Percentiles rank a stretch among this genome's conserved stretches.
These are phyloP conservation scores for Siphamia tubifer DNA, from an alignment of 2,113 vertebrate species.

Conservation along the genomic window DNA sequence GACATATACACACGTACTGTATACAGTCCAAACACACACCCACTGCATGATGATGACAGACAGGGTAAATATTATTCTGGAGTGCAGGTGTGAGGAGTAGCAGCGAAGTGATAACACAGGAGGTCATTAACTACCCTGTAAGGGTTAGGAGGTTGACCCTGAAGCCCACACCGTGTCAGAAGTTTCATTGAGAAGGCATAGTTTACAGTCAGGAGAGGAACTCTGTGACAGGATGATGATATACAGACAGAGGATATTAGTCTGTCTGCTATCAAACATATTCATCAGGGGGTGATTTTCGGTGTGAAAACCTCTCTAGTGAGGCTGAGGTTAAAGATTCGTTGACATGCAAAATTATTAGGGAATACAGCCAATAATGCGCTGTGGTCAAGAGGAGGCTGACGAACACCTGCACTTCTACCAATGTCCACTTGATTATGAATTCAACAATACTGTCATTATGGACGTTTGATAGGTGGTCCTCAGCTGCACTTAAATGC, in stretches of 20 bases:
- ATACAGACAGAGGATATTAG: constrained; percentile 38
- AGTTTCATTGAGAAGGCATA: not conserved
- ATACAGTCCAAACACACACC: not conserved
- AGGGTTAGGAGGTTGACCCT: constrained; percentile 11
- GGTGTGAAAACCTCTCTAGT: not conserved
- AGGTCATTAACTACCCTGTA: constrained; percentile 33
- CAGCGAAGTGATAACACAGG: constrained; percentile 53
- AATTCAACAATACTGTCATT: too few relatives aligned
- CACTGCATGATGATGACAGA: constrained; percentile 44
- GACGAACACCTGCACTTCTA: too few relatives aligned
- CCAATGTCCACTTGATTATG: too few relatives aligned
- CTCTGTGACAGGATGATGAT: constrained; percentile 48
- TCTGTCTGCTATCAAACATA: constrained; percentile 26
- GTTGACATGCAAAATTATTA: not conserved
- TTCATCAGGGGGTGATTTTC: constrained; percentile 40
- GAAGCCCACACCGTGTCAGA: constrained; percentile 6
- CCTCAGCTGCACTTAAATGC: too few relatives aligned
- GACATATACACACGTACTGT: constrained; percentile 4
- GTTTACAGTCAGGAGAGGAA: constrained; percentile 17
- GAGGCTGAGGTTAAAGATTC: not conserved
- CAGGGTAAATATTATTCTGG: constrained; percentile 66
- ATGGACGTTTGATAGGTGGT: too few relatives aligned
- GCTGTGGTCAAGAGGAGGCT: too few relatives aligned
- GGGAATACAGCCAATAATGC: constrained; percentile 1
- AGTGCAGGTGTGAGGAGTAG: constrained; percentile 67